These are phyloP conservation scores for Aurelia aurita complex sp. Pacific DNA, from an alignment of 30 jellyfish, hydroid and myxozoan genomes.

Conservation along the genomic window DNA sequence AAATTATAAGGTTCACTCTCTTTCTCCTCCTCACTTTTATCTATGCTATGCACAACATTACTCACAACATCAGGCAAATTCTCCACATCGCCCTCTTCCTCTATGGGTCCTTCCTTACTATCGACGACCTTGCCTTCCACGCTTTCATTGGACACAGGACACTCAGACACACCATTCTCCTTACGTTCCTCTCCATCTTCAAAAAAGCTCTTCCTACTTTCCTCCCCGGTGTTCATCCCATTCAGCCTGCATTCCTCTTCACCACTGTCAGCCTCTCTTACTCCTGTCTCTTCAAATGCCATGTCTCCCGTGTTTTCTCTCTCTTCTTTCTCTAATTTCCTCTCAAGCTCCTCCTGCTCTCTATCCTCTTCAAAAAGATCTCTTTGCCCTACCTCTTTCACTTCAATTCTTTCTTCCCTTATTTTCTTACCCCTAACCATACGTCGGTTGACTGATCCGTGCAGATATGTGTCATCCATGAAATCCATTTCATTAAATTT, in stretches of 20 bases:
- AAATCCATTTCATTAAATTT: slow-evolving; percentile 73
- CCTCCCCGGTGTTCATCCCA: slow-evolving; percentile 5
- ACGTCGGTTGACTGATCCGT: slow-evolving; percentile 16
- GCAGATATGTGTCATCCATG: slow-evolving; percentile 54
- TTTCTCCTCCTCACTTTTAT: slow-evolving; percentile 8
- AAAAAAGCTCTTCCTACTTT: neutral
- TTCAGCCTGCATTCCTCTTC: neutral
- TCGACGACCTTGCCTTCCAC: neutral
- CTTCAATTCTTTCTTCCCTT: slow-evolving; percentile 43
- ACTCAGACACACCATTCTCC: neutral
- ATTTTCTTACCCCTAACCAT: slow-evolving; percentile 43
- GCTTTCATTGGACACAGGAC: neutral
- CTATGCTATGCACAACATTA: neutral
- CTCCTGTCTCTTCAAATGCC: neutral
- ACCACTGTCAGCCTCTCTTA: neutral
- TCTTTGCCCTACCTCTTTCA: slow-evolving; percentile 61
- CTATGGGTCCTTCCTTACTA: neutral
- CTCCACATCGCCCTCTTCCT: neutral
- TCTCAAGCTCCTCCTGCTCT: slow-evolving; percentile 48
- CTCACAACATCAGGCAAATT: neutral
- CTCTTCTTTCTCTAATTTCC: slow-evolving; percentile 16
- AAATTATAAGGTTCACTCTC: neutral
- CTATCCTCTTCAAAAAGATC: slow-evolving; percentile 81
- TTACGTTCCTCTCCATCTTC: neutral
- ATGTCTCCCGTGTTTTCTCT: slow-evolving; percentile 22